A percentile compares a stretch with the other conserved stretches of the same genome.
Conservation (phyloP, 2,888 invertebrate species). For the Cheiracanthium punctorium region DNA sequence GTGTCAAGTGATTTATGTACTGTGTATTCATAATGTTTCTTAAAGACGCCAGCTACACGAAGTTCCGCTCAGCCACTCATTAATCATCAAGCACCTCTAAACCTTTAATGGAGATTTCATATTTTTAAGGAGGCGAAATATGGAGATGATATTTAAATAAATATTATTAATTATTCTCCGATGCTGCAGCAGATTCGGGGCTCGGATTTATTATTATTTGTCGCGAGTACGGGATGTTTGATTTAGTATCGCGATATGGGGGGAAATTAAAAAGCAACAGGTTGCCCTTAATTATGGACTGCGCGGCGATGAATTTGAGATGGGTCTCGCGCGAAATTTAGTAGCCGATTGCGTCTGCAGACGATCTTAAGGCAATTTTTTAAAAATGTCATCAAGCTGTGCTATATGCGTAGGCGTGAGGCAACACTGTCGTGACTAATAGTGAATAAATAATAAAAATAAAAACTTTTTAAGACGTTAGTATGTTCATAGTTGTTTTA, state of each 20-base stretch:
- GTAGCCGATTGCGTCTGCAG: too few species aligned
- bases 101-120: background rate
- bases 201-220: too few species aligned
- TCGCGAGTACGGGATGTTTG: background rate
- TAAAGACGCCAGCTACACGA: background rate
- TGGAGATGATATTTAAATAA: background rate
- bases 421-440: too few species aligned
- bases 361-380: too few species aligned
- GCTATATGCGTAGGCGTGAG: too few species aligned
- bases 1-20: conserved; percentile 3
- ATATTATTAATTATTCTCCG: background rate
- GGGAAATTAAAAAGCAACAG: background rate
- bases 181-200: background rate
- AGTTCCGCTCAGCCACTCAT: background rate
- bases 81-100: background rate
- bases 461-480: too few species aligned
- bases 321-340: background rate
- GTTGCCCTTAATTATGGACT: background rate
- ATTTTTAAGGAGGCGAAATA: conserved; percentile 3
- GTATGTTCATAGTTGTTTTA: too few species aligned
- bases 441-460: too few species aligned
- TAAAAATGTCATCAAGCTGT: too few species aligned
- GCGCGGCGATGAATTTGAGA: background rate
- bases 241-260: background rate
- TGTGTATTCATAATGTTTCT: conserved; percentile 1